Evolutionary conservation across 2,888 invertebrate species (phyloP), one percentile per base, ranked within the genome.

Genomic region (Zele albiditarsus): DNA sequence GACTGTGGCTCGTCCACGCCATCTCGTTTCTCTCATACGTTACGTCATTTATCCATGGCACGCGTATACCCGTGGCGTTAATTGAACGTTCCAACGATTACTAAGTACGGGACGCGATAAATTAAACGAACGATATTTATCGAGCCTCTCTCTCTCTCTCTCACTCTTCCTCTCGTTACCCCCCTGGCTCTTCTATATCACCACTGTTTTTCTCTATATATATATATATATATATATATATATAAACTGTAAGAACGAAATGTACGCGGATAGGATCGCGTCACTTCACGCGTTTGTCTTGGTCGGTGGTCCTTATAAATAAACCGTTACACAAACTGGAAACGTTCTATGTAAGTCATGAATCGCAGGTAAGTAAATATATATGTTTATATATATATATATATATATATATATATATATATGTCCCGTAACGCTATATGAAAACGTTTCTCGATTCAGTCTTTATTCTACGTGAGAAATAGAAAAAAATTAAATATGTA

Each of bases 111-210:
- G 79, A 74, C 72, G 81, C 81, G 81, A 86, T 85, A 84, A 85
- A 85, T 84, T 83, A 82, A 83, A 82, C 82, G 80, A 76, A 81
- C 80, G 82, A 85, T 85, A 85, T 86, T 86, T 86, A 85, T 85
- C 78, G 84, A 84, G 82, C 81, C 38, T 81, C 80, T 27, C 60
- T 53, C 53, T 62, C 68, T 53, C 60, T 38, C 53, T 69, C 58
- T 53, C 57, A 2, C 53, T 53, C 46, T 46, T 5, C 20, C 23
- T 2, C n/a, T 53, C 2, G 3, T 53, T 53, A 20, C 3, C 8
- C 53, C 53, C 46, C n/a, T 46, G 16, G 4, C n/a, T 46, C 46
- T 46, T 46, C 14, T 23, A 53, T 20, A 23, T 53, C 53, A 8
- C n/a, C 20, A 53, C 5, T 53, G 53, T 53, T 20, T 53, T 23